A percentile compares a stretch with the other conserved stretches of the same genome.
These are phyloP conservation scores for Crotalus horridus DNA, from an alignment of 2,113 vertebrate species.

Conservation along the genomic window DNA sequence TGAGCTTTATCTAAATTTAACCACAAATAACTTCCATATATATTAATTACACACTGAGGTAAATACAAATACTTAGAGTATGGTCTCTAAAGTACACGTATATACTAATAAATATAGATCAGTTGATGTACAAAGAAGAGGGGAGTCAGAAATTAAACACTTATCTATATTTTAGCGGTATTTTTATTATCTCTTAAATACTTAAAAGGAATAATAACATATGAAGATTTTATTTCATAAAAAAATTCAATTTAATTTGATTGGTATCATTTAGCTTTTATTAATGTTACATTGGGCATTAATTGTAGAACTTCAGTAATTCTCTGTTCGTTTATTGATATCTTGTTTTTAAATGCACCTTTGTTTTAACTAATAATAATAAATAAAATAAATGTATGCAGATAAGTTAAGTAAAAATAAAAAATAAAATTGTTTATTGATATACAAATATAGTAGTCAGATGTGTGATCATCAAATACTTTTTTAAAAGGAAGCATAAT, in stretches of 20 bases:
- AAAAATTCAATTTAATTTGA: background rate
- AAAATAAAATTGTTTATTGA: background rate
- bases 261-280: background rate
- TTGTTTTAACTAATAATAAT: background rate
- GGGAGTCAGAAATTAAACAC: background rate
- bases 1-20: background rate
- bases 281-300: background rate
- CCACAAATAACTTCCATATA: background rate
- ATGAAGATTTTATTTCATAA: background rate
- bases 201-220: background rate
- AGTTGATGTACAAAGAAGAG: background rate
- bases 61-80: background rate
- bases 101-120: background rate
- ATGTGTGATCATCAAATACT: background rate
- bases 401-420: background rate
- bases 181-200: background rate
- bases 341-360: background rate
- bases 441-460: background rate
- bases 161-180: background rate
- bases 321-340: background rate
- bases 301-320: background rate
- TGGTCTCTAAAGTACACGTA: background rate
- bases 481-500: background rate
- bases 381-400: background rate
- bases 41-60: background rate